Evolutionary conservation across 2,797 vertebrate genomes (phyloP), one percentile per base, ranked within the genome.

Genomic region (Sphenodon punctatus): DNA sequence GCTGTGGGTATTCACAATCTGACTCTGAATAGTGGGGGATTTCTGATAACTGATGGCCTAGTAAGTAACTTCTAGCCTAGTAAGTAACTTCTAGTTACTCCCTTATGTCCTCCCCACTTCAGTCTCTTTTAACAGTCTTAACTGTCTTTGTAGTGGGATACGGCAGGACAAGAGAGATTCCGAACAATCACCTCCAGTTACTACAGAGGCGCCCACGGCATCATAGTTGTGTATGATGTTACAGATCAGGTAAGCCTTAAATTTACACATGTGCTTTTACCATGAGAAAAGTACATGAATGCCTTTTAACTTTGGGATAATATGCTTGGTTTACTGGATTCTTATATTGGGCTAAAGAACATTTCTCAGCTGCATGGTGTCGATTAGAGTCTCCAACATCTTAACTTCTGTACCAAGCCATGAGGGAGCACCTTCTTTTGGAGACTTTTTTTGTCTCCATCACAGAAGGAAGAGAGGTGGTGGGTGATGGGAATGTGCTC

Each of bases 111-210:
- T n/a, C n/a, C n/a, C n/a, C n/a, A n/a, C n/a, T 27, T 55, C 71
- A 41, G 27, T 41, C 13, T 49, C 19, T 55, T 38, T 58, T 49
- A 41, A 53, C 27, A 10, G 25, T 58, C 16, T 39, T 16, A 19
- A 45, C 12, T 51, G 3, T 59, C 65, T 70, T 92, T 91, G 59
- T 59, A 99, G 98, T 99, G 98, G 98, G 98, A 99, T 90, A 99
- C 98, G 11, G 98, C 98, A 5, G 98, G 98, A 68, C 98, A 99
- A 94, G 98, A 99, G 94, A 95, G 98, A 95, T 99, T 99, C 95
- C 98, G 98, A 88, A 99, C 98, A 48, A 99, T 99, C 95, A 99
- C 98, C 56, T 99, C 98, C 94, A 99, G 98, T 96, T 99, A 99
- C 95, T 99, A 99, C 96, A 97, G 98, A 97, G 98, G 98, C 53